phyloP scores from a whole-genome alignment of 2,113 vertebrate species.

The Halcyon senegalensis region DNA sequence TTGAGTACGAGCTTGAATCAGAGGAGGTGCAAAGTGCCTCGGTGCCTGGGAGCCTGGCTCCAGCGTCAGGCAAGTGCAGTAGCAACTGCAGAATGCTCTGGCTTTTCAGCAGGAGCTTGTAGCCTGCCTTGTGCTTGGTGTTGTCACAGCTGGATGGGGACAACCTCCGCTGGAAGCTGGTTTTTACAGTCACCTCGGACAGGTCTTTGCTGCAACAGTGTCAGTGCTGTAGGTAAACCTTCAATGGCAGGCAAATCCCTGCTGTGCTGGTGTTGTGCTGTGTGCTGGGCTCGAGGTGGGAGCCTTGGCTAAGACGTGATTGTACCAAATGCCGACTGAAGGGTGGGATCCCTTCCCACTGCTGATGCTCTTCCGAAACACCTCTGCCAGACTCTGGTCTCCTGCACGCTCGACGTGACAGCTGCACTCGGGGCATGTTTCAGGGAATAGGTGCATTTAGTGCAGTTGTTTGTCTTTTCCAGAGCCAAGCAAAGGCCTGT shows the following conservation, averaged over 20 bases:
- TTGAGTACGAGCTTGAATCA: fast-evolving
- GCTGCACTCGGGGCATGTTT: fast-evolving
- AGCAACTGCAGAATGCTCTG: fast-evolving
- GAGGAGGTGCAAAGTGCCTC: fast-evolving
- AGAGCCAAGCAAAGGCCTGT: neutral
- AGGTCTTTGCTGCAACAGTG: neutral
- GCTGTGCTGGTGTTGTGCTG: neutral
- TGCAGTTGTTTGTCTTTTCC: neutral
- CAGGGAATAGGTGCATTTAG: neutral
- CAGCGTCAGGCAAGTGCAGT: neutral
- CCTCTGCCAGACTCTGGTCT: neutral
- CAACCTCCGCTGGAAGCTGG: neutral
- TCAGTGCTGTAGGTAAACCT: neutral
- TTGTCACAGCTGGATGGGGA: neutral
- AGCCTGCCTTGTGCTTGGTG: neutral
- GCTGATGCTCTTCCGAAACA: neutral
- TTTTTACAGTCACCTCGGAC: neutral
- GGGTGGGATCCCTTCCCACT: neutral
- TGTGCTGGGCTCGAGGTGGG: neutral
- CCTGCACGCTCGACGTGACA: fast-evolving
- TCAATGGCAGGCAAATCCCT: fast-evolving
- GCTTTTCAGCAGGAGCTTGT: neutral
- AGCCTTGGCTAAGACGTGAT: neutral
- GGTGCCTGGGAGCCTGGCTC: neutral
- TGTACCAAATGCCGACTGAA: neutral